Conservation (phyloP, 2,113 vertebrate species). For the Dipodomys ordii region DNA sequence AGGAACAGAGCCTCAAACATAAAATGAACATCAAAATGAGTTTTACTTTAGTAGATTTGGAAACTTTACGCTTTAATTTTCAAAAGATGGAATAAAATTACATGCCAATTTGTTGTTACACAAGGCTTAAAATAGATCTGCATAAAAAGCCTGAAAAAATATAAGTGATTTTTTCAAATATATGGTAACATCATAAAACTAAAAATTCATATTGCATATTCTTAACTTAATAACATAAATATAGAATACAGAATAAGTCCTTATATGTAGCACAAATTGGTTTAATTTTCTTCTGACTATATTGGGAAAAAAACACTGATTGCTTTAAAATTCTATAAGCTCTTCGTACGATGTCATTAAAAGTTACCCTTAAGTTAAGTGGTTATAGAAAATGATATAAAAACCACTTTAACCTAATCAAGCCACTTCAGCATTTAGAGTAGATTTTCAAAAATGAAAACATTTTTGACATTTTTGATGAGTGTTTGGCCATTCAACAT, state of each 20-base stretch:
- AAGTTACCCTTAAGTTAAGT: slow-evolving; percentile 84
- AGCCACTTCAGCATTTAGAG: slow-evolving; percentile 80
- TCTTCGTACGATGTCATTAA: slow-evolving; percentile 81
- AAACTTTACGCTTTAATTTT: slow-evolving; percentile 36
- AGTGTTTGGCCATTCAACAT: slow-evolving; percentile 82
- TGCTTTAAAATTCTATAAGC: slow-evolving; percentile 83
- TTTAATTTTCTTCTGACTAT: slow-evolving; percentile 76
- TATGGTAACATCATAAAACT: slow-evolving; percentile 50
- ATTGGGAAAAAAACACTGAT: slow-evolving; percentile 72
- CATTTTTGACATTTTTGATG: slow-evolving; percentile 84
- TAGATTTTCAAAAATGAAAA: slow-evolving; percentile 82
- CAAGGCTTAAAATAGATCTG: slow-evolving; percentile 53
- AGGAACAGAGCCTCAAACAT: background rate
- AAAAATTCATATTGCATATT: slow-evolving; percentile 58
- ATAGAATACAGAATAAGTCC: slow-evolving; percentile 53
- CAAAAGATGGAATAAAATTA: slow-evolving; percentile 47
- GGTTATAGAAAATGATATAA: slow-evolving; percentile 80
- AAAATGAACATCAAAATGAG: background rate
- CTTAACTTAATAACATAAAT: slow-evolving; percentile 78
- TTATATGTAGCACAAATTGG: slow-evolving; percentile 63
- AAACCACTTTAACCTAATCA: slow-evolving; percentile 83
- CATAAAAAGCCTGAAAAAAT: slow-evolving; percentile 48
- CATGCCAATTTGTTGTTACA: slow-evolving; percentile 27
- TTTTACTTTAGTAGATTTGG: background rate
- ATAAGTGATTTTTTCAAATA: slow-evolving; percentile 65